Conservation (phyloP, 2,113 vertebrate genomes). For the Leptodactylus fuscus region DNA sequence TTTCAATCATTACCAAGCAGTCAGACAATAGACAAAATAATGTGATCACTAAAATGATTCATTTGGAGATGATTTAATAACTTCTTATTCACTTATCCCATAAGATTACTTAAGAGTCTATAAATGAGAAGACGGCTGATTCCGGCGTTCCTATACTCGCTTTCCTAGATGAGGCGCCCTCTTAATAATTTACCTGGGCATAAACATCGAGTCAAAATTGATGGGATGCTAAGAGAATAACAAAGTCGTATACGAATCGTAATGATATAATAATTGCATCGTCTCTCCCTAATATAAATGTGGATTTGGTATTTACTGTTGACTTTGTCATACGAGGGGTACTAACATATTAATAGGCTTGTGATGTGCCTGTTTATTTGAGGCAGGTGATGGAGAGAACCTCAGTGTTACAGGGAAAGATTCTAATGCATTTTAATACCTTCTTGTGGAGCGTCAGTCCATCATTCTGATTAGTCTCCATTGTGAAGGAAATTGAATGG, state of each 20-base stretch:
- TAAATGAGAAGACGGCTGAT: not conserved
- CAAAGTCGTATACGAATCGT: not conserved
- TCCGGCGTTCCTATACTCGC: not conserved
- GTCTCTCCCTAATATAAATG: conserved; percentile 11
- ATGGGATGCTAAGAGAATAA: not conserved
- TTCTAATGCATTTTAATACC: conserved; percentile 53
- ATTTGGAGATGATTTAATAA: conserved; percentile 23
- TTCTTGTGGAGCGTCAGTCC: conserved; percentile 17
- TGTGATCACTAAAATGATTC: conserved; percentile 18
- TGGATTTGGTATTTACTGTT: not conserved
- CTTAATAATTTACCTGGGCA: conserved; percentile 16
- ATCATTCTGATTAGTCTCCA: conserved; percentile 44
- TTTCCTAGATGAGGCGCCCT: not conserved
- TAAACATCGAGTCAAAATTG: not conserved
- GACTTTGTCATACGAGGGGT: not conserved
- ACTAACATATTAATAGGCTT: conserved; percentile 9
- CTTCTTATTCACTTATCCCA: conserved; percentile 1
- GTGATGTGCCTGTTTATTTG: conserved; percentile 24
- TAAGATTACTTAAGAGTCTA: not conserved
- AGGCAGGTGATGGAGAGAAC: conserved; percentile 1
- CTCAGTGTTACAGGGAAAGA: conserved; percentile 26
- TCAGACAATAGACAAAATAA: conserved; percentile 14
- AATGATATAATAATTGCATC: not conserved
- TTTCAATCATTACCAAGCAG: not conserved
- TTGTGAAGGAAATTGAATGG: conserved; percentile 54